A percentile compares a stretch with the other conserved stretches of the same genome.
These are phyloP conservation scores for Tragelaphus imberbis DNA, from an alignment of 2,113 vertebrate species.

Conservation along the genomic window DNA sequence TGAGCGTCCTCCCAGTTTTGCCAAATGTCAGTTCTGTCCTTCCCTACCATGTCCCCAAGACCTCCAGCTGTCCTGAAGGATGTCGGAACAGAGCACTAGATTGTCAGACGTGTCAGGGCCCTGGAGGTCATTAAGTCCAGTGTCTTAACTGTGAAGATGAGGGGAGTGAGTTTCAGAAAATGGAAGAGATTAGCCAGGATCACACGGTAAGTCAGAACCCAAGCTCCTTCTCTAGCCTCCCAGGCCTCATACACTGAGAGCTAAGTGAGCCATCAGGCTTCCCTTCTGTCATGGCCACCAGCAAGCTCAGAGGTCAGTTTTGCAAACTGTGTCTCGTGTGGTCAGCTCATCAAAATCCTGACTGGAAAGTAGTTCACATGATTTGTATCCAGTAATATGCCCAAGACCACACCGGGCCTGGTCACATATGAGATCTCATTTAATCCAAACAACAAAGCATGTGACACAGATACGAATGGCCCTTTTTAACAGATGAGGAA, in stretches of 20 bases:
- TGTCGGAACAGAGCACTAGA: background rate
- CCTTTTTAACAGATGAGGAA: background rate
- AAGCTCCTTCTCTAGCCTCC: background rate
- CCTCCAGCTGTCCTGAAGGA: background rate
- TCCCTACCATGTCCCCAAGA: background rate
- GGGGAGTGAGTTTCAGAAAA: background rate
- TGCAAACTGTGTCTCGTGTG: background rate
- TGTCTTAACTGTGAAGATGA: background rate
- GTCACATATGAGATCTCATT: background rate
- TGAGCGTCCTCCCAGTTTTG: background rate
- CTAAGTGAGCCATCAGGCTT: background rate
- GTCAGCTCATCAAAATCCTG: background rate
- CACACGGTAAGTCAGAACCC: background rate
- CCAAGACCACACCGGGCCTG: background rate
- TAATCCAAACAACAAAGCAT: background rate
- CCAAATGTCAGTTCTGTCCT: background rate
- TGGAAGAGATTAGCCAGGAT: too few relatives aligned
- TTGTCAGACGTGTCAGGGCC: background rate
- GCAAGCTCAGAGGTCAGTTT: background rate
- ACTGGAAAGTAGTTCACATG: background rate
- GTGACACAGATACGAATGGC: background rate
- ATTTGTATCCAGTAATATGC: background rate
- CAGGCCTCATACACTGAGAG: background rate
- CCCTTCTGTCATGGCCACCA: background rate
- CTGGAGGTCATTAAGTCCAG: background rate